A percentile compares a stretch with the other conserved stretches of the same genome.
phyloP scores from a whole-genome alignment of 2,113 vertebrate genomes.

The Pseudopipra pipra region DNA sequence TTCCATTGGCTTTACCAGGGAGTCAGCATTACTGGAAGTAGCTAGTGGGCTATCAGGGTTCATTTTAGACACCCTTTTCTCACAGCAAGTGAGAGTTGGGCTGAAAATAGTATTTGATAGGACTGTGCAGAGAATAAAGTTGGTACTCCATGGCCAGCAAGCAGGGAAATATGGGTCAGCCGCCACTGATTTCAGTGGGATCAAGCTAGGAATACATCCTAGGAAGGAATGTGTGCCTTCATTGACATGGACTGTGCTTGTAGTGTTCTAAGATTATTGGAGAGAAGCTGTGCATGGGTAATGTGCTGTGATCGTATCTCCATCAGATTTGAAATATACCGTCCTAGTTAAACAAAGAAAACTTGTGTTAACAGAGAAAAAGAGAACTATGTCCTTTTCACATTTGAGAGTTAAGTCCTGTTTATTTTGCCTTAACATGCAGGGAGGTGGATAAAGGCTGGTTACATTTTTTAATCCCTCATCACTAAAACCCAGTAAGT shows the following conservation, averaged over 20 bases:
- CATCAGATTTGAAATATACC: not conserved
- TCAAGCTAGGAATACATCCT: not conserved
- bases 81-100: not conserved
- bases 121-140: not conserved
- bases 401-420: not conserved
- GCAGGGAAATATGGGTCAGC: not conserved
- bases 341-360: not conserved
- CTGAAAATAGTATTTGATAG: not conserved
- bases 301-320: fast-evolving
- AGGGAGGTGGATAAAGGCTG: not conserved
- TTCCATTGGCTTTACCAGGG: not conserved
- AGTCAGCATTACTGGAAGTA: not conserved
- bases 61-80: not conserved
- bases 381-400: not conserved
- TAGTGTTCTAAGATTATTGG: not conserved
- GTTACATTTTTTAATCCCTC: not conserved
- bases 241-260: not conserved
- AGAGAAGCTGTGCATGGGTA: not conserved
- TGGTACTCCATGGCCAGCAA: not conserved
- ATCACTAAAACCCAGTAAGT: not conserved
- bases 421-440: not conserved
- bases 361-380: not conserved
- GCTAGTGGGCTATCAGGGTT: not conserved
- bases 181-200: not conserved
- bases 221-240: not conserved